Evolutionary conservation across 1,140 invertebrate genomes (phyloP), one percentile per base, ranked within the genome.

Genomic region (Scaptomyza pallida): DNA sequence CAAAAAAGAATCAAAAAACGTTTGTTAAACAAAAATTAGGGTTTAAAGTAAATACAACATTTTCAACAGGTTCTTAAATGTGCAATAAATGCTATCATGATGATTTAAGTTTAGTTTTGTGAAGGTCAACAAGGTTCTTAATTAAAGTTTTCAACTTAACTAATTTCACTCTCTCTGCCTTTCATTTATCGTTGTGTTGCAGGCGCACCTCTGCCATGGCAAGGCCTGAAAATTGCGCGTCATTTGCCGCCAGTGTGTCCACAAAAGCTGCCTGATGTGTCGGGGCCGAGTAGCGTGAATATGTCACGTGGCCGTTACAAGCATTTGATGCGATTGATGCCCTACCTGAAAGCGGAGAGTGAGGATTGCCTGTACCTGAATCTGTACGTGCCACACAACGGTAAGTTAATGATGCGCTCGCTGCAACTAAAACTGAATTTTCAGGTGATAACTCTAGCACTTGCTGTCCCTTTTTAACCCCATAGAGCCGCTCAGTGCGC

Each of bases 341-440:
- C 95, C 0, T 95, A 94, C 80, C 92, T 98, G 19, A 93, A 92
- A 50, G 94, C 97, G 72, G 96, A 98, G 92, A 96, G 94, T 51
- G 98, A 99, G 92, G 97, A 99, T 91, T 99, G 98, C 89, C 92
- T 99, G 6, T 97, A 97, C 90, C 93, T 99, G 50, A 99, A 99
- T 91, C 95, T 99, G 60, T 99, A 98, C 89, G 94, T 96, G n/a
- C 97, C 98, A 9, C 94, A 94, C 79, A 93, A 93, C 89, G 93
- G 93, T 93, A 92, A 94, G 92, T 92, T 90, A 59, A 52, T 72
- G 5, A 65, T 17, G 17, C 21, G 37, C 19, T 26, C 8, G 19
- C 37, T 9, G 4, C 8, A 45, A 35, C 55, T 45, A 13, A 51
- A 26, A 13, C 17, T 9, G 8, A n/a, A 30, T 4, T 23, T 16